A percentile compares a stretch with the other conserved stretches of the same genome.
Evolutionary conservation across 2,113 vertebrate genomes (phyloP).

Genomic region (Tympanuchus pallidicinctus): DNA sequence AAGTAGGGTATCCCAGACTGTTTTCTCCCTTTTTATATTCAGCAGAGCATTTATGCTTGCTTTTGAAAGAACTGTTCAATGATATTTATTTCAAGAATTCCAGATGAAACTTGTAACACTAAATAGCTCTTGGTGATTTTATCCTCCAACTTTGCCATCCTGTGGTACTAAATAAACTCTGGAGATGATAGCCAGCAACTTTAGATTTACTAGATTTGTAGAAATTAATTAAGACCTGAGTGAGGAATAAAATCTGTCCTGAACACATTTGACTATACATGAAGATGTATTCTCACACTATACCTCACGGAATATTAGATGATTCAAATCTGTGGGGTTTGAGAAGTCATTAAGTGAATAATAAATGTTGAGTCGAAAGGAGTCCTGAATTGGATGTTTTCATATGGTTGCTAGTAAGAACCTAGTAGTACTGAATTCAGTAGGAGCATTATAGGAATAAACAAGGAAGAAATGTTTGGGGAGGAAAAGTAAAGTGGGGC

Average conservation of each 20-base stretch:
- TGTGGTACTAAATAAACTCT: not conserved
- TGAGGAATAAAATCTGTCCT: not conserved
- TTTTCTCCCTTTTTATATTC: not conserved
- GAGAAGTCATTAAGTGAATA: not conserved
- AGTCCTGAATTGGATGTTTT: not conserved
- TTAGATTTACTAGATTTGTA: not conserved
- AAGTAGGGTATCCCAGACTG: not conserved
- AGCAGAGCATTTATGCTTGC: not conserved
- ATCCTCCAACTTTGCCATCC: not conserved
- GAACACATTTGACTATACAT: not conserved
- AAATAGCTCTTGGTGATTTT: not conserved
- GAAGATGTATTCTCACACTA: not conserved
- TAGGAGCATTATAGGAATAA: not conserved
- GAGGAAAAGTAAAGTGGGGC: not conserved
- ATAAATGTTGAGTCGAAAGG: not conserved
- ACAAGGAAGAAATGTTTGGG: not conserved
- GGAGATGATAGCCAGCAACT: not conserved
- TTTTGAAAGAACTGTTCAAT: not conserved
- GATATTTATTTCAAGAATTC: not conserved
- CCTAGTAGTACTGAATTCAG: not conserved
- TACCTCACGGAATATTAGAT: not conserved
- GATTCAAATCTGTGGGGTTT: not conserved
- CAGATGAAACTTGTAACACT: not conserved
- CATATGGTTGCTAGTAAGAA: not conserved
- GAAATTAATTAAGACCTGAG: not conserved